A percentile compares a stretch with the other conserved stretches of the same genome.
Evolutionary conservation across 1,140 invertebrate species (phyloP).

Genomic region (Eufriesea mexicana): DNA sequence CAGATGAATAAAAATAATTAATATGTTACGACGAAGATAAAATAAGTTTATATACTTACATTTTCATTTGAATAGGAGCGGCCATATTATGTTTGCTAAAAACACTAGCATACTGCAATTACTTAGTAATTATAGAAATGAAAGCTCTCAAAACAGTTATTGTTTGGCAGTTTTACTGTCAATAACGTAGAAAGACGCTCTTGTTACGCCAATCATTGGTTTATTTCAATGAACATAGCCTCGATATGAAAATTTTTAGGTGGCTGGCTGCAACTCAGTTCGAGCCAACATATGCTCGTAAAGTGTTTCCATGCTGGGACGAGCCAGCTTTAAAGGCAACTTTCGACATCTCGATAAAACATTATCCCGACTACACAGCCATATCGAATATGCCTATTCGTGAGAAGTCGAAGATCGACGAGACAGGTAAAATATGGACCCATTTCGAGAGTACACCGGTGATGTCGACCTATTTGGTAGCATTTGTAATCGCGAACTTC

Average conservation of each 20-base stretch:
- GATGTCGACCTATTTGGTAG: slow-evolving; percentile 91
- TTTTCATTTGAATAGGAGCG: too few species aligned
- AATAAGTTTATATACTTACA: too few species aligned
- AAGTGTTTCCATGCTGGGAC: slow-evolving; percentile 89
- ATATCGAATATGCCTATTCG: slow-evolving; percentile 82
- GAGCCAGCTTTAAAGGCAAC: slow-evolving; percentile 86
- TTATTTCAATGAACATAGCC: neutral
- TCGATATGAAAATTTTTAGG: slow-evolving; percentile 41
- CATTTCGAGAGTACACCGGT: slow-evolving; percentile 61
- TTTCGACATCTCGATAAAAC: slow-evolving; percentile 83
- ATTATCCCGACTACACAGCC: slow-evolving; percentile 75
- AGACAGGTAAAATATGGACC: slow-evolving; percentile 4
- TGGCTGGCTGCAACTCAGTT: slow-evolving; percentile 85
- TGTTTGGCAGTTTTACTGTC: too few species aligned
- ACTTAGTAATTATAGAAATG: too few species aligned
- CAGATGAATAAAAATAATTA: too few species aligned
- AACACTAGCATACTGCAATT: too few species aligned
- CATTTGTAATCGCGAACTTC: slow-evolving; percentile 89
- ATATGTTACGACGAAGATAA: too few species aligned
- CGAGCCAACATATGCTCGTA: slow-evolving; percentile 86
- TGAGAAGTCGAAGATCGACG: slow-evolving; percentile 57
- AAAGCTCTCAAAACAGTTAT: too few species aligned
- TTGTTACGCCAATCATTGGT: too few species aligned
- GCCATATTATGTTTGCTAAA: too few species aligned
- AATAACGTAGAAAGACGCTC: too few species aligned